Evolutionary conservation across 1,140 invertebrate genomes (phyloP).

Genomic region (Mercenaria mercenaria): DNA sequence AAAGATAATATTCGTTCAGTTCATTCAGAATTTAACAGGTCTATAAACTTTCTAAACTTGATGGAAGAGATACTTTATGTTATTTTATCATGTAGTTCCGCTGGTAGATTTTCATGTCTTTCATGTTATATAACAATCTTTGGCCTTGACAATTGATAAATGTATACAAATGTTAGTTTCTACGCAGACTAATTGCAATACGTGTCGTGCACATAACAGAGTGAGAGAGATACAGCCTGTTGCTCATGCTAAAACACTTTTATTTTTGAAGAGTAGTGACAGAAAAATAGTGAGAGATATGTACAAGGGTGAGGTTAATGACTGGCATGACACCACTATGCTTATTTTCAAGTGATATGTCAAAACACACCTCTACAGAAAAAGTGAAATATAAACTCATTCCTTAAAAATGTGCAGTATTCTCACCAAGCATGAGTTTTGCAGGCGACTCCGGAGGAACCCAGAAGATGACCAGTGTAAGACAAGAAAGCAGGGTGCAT

Average conservation of each 20-base stretch:
- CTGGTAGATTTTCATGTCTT: conserved; percentile 1
- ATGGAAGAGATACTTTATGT: too few species aligned
- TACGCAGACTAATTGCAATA: background rate
- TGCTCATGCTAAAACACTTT: background rate
- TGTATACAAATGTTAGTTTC: too few species aligned
- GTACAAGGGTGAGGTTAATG: background rate
- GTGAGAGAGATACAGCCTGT: background rate
- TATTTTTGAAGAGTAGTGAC: background rate
- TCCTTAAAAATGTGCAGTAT: background rate
- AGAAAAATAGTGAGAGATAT: background rate
- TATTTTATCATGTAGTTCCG: too few species aligned
- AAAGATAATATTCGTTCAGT: too few species aligned
- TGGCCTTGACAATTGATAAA: too few species aligned
- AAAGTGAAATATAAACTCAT: background rate
- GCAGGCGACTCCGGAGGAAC: conserved; percentile 86
- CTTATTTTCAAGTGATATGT: background rate
- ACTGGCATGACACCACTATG: background rate
- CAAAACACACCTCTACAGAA: background rate
- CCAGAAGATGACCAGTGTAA: conserved; percentile 86
- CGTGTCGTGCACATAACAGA: background rate
- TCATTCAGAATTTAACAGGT: too few species aligned
- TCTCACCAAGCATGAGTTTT: conserved; percentile 86
- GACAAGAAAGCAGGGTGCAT: conserved; percentile 83
- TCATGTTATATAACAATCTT: too few species aligned
- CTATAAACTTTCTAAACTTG: too few species aligned